These are phyloP conservation scores for Hiodon alosoides DNA, from an alignment of 2,113 vertebrate genomes.

Conservation along the genomic window DNA sequence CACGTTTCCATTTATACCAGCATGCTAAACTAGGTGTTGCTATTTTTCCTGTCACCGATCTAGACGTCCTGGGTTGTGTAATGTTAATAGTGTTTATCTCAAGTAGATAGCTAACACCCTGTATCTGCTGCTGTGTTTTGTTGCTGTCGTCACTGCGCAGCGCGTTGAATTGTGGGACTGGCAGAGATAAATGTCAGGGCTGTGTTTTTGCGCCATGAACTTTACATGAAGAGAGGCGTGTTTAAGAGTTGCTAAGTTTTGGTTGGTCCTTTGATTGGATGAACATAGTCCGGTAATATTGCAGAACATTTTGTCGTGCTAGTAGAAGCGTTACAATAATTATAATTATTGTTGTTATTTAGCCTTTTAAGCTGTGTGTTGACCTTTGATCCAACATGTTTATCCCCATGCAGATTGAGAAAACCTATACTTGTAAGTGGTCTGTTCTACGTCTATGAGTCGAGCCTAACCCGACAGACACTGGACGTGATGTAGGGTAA, in stretches of 20 bases:
- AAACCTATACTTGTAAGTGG: too few species aligned
- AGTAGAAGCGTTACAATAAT: too few species aligned
- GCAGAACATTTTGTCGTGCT: too few species aligned
- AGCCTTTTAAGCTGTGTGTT: too few species aligned
- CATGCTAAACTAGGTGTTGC: not conserved
- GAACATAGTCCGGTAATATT: too few species aligned
- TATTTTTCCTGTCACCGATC: conserved; percentile 19
- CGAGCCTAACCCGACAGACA: too few species aligned
- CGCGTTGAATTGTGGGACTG: conserved; percentile 59
- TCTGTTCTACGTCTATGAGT: too few species aligned
- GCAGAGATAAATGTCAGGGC: conserved; percentile 17
- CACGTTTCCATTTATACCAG: conserved; percentile 10
- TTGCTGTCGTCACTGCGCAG: conserved; percentile 62
- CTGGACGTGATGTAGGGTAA: too few species aligned
- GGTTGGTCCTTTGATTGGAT: not conserved
- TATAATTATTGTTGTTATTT: too few species aligned
- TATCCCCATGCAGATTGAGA: too few species aligned
- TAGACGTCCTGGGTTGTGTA: conserved; percentile 22
- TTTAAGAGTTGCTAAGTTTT: conserved; percentile 16
- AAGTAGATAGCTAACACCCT: conserved; percentile 40
- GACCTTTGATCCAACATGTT: too few species aligned
- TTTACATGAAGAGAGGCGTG: conserved; percentile 53
- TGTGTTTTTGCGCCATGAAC: conserved; percentile 45
- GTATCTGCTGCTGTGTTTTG: conserved; percentile 57
- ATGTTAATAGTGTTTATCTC: conserved; percentile 34